These are phyloP conservation scores for Phenganax marumi DNA, from an alignment of 92 coral and sea anemone genomes.

Conservation along the genomic window DNA sequence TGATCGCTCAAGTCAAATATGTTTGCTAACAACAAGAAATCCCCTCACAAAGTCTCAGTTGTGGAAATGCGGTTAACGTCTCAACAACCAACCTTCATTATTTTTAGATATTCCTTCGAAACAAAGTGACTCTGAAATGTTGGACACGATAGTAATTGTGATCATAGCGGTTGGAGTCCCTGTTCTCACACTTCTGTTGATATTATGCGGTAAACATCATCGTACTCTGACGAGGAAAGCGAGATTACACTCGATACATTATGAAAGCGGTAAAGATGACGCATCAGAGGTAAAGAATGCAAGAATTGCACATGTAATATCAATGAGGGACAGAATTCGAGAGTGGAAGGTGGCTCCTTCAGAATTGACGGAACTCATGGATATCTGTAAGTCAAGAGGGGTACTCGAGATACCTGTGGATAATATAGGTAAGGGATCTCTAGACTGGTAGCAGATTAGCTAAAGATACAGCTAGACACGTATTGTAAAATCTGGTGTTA, in stretches of 20 bases:
- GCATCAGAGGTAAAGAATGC: neutral
- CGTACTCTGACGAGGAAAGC: neutral
- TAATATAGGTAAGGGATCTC: constrained; percentile 13
- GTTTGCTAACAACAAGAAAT: no score
- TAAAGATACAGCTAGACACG: no score
- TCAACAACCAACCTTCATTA: no score
- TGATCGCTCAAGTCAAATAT: no score
- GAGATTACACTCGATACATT: constrained; percentile 8
- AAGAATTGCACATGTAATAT: constrained; percentile 8
- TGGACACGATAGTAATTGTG: neutral
- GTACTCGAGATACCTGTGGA: constrained; percentile 31
- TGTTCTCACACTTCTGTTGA: neutral
- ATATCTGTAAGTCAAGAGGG: constrained; percentile 36
- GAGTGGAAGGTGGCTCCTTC: constrained; percentile 43
- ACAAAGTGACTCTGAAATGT: no score
- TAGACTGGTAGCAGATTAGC: no score
- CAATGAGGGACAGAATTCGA: constrained; percentile 38
- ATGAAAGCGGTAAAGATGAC: neutral
- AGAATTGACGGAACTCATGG: constrained; percentile 31
- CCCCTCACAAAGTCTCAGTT: no score
- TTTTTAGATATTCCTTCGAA: constrained; percentile 4
- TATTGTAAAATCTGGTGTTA: no score
- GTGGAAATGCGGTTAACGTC: no score
- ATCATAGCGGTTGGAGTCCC: neutral
- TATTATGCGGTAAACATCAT: neutral